Conservation (phyloP, 2,888 invertebrate genomes). For the Athalia rosae region DNA sequence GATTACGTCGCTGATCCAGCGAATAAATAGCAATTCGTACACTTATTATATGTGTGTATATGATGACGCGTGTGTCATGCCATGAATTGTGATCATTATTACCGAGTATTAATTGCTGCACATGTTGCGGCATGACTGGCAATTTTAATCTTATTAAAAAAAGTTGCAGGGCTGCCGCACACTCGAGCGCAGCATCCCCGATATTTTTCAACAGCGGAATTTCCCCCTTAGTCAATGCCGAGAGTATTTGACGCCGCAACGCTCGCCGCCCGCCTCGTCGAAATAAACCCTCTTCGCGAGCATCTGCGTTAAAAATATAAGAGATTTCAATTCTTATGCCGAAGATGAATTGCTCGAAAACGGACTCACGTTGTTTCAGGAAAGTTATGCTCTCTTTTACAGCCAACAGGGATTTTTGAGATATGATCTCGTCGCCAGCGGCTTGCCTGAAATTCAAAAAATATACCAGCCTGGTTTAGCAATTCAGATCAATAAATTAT, state of each 20-base stretch:
- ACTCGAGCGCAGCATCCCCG: slow-evolving; percentile 67
- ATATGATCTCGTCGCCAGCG: slow-evolving; percentile 70
- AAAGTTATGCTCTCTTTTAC: slow-evolving; percentile 70
- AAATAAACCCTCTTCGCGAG: slow-evolving; percentile 65
- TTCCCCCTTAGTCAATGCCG: slow-evolving; percentile 61
- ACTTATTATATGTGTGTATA: neutral
- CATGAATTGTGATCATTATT: slow-evolving; percentile 22
- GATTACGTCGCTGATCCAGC: too few relatives aligned
- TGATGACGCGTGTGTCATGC: too few relatives aligned
- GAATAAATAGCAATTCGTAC: neutral
- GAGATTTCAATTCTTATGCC: neutral
- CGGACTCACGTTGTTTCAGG: slow-evolving; percentile 72
- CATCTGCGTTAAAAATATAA: slow-evolving; percentile 53
- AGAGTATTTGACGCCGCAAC: slow-evolving; percentile 59
- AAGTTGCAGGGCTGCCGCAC: slow-evolving; percentile 72
- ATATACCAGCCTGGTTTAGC: neutral
- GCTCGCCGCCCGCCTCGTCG: slow-evolving; percentile 59
- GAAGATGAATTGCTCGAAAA: neutral
- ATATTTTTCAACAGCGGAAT: slow-evolving; percentile 57
- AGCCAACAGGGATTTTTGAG: slow-evolving; percentile 71
- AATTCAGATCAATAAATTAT: neutral
- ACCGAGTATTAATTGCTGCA: slow-evolving; percentile 75
- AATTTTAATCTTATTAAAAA: slow-evolving; percentile 71
- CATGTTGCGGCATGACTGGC: slow-evolving; percentile 72
- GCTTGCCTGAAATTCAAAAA: slow-evolving; percentile 52